These are phyloP conservation scores for Latrodectus elegans DNA, from an alignment of 2,888 invertebrate species.

Conservation along the genomic window DNA sequence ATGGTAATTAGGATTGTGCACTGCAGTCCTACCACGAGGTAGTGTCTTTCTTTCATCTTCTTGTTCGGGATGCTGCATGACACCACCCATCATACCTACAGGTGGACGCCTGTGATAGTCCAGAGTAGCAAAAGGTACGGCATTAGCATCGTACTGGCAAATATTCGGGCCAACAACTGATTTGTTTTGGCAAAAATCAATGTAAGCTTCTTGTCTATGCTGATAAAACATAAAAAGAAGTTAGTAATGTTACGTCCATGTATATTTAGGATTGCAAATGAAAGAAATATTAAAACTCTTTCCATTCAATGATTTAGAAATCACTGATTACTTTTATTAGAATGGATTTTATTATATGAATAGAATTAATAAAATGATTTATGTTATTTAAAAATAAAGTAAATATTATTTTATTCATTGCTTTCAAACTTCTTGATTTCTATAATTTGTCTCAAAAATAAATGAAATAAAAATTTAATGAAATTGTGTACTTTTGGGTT, in stretches of 20 bases:
- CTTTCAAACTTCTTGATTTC: no score
- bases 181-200: slow-evolving; percentile 59
- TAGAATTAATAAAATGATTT: no score
- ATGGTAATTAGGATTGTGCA: slow-evolving; percentile 64
- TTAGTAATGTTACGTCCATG: no score
- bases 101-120: slow-evolving; percentile 59
- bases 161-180: slow-evolving; percentile 43
- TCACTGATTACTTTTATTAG: no score
- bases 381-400: no score
- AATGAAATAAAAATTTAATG: neutral
- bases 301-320: no score
- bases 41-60: slow-evolving; percentile 57
- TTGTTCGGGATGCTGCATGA: neutral
- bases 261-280: no score
- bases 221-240: neutral
- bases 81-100: slow-evolving; percentile 8
- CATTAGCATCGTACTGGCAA: slow-evolving; percentile 56
- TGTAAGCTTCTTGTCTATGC: slow-evolving; percentile 66
- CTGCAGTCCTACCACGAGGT: slow-evolving; percentile 47
- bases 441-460: no score
- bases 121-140: slow-evolving; percentile 59
- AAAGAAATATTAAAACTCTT: no score
- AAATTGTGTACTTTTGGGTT: slow-evolving; percentile 53
- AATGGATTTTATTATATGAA: no score
- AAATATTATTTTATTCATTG: no score